Conservation (phyloP, 2,888 invertebrate genomes). For the Altica lythri region DNA sequence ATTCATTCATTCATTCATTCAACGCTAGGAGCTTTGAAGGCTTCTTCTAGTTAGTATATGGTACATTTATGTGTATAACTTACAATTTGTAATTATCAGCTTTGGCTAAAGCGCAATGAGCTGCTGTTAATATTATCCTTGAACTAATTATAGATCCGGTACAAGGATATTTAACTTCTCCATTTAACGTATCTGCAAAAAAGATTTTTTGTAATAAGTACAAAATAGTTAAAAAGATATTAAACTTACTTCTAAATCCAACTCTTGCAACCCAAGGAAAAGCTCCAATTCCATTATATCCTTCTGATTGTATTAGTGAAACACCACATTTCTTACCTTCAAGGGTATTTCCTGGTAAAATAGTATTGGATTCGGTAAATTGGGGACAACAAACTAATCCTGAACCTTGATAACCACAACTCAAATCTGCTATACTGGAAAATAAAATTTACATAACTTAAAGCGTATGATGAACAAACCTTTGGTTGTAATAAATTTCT, state of each 20-base stretch:
- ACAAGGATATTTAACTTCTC: constrained; percentile 75
- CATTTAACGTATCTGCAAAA: constrained; percentile 66
- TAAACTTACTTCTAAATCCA: constrained; percentile 72
- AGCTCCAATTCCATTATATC: constrained; percentile 70
- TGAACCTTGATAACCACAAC: constrained; percentile 63
- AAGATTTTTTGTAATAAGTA: background rate
- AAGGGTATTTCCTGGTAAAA: constrained; percentile 42
- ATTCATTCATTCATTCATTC: no score
- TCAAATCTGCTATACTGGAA: constrained; percentile 61
- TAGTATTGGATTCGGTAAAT: constrained; percentile 48
- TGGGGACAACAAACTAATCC: constrained; percentile 67
- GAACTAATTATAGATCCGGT: constrained; percentile 72
- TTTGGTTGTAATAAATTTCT: no score
- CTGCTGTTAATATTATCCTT: constrained; percentile 72
- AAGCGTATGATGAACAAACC: no score
- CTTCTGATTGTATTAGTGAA: constrained; percentile 68
- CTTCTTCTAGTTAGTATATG: no score
- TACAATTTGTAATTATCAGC: constrained; percentile 77
- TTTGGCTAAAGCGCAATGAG: constrained; percentile 79
- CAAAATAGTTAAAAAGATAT: background rate
- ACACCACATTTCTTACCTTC: constrained; percentile 65
- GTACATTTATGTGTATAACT: constrained; percentile 58
- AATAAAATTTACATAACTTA: constrained; percentile 1
- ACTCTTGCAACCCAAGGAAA: constrained; percentile 79
- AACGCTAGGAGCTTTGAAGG: no score